Evolutionary conservation across 1,140 invertebrate species (phyloP), one percentile per base, ranked within the genome.

Genomic region (Metaphire vulgaris): DNA sequence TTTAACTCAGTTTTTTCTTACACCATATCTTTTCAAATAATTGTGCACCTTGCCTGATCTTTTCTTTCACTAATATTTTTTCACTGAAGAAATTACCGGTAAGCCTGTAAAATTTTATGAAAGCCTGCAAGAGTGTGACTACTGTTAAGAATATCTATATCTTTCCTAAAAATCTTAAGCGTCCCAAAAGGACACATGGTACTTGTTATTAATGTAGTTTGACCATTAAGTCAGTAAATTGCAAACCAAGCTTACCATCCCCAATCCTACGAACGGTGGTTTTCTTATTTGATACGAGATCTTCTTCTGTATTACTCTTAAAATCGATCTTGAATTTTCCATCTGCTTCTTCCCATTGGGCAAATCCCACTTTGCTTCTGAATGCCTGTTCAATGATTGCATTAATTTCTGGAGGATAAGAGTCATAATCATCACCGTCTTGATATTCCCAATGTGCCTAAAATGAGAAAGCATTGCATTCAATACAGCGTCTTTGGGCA

Each of bases 401-500:
- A 56, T 56, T 56, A 21, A 56, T 56, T 56, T 56, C 41, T 56
- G 41, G 6, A 21, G 41, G 41, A 56, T 56, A 56, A 12, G 41
- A 56, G 6, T 56, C 41, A 56, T 12, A 56, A 56, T 56, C 41
- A 56, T 56, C 41, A 12, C 21, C 41, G 21, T 56, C 41, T 56
- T 56, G 6, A 21, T 56, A 56, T 56, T 56, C 41, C 41, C 41
- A 56, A 21, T 56, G 41, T 12, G 41, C 41, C 41, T 56, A n/a
- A n/a, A n/a, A 30, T 15, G 30, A 26, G 2, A 2, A 28, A 72
- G 33, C 21, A 76, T 33, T 34, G 75, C 67, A 29, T 34, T 15
- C n/a, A 41, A 74, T 26, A 71, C 69, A 76, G 75, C 69, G 14
- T 41, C 69, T 72, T 30, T n/a, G n/a, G n/a, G n/a, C n/a, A n/a